Evolutionary conservation across 2,797 vertebrate genomes (phyloP).

Genomic region (Squalus acanthias): DNA sequence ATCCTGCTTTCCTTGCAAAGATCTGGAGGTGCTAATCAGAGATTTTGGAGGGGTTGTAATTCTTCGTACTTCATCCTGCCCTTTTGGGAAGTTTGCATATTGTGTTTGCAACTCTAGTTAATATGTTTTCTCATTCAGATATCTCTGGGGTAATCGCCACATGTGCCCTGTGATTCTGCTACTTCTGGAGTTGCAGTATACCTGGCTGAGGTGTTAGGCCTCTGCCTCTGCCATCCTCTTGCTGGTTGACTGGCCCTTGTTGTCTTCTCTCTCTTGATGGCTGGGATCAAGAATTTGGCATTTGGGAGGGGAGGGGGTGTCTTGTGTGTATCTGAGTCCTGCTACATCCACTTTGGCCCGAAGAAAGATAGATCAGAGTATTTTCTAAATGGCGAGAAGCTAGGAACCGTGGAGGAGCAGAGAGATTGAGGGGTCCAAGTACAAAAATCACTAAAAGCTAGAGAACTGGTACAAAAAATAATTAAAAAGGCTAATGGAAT

Average conservation of each 20-base stretch:
- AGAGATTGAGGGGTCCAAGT: no score
- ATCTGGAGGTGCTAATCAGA: not conserved
- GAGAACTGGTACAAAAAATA: no score
- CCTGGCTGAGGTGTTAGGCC: not conserved
- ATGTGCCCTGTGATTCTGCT: not conserved
- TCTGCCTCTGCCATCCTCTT: not conserved
- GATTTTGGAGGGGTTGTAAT: not conserved
- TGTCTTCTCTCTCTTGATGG: not conserved
- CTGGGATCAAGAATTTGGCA: not conserved
- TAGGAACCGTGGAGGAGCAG: no score
- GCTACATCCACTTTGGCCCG: not conserved
- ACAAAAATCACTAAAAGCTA: no score
- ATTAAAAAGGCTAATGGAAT: no score
- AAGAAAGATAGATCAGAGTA: not conserved
- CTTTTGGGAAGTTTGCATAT: not conserved
- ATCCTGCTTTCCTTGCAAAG: not conserved
- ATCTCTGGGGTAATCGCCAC: not conserved
- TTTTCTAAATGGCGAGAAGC: no score
- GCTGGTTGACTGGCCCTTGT: not conserved
- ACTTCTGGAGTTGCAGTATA: not conserved
- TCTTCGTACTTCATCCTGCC: not conserved
- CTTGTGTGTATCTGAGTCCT: not conserved
- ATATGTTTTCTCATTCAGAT: not conserved
- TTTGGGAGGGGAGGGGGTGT: not conserved
- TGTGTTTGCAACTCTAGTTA: not conserved